phyloP scores from a whole-genome alignment of 2,113 vertebrate genomes.

The Onychostoma macrolepis region DNA sequence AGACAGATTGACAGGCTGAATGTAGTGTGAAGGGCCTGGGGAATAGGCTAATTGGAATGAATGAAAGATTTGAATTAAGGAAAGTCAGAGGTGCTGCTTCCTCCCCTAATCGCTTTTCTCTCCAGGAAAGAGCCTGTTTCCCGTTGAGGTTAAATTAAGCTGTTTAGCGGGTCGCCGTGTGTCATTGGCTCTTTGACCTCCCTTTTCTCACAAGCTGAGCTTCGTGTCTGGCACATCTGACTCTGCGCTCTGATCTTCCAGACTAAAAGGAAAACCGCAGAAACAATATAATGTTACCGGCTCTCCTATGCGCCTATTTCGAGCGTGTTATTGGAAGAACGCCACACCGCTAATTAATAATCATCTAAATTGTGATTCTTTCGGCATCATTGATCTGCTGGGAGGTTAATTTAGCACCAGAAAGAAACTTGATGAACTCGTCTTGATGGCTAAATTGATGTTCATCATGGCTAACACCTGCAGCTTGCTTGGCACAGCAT shows the following conservation, averaged over 20 bases:
- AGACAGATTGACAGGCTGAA: conserved; percentile 62
- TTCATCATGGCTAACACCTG: conserved; percentile 30
- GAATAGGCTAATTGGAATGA: conserved; percentile 72
- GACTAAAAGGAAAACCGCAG: conserved; percentile 27
- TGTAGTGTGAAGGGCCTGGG: conserved; percentile 53
- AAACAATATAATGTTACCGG: conserved; percentile 20
- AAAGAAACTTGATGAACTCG: conserved; percentile 38
- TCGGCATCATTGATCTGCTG: conserved; percentile 4
- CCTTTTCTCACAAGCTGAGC: conserved; percentile 34
- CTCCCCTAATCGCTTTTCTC: conserved; percentile 64
- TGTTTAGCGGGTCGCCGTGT: conserved; percentile 63
- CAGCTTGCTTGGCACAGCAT: background rate
- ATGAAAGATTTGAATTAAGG: conserved; percentile 71
- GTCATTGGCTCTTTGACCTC: conserved; percentile 61
- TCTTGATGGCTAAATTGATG: conserved; percentile 28
- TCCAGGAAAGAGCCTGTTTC: conserved; percentile 57
- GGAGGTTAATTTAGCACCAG: conserved; percentile 14
- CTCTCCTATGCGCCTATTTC: background rate
- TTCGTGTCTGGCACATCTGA: conserved; percentile 24
- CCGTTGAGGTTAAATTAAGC: conserved; percentile 64
- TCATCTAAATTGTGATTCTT: conserved; percentile 21
- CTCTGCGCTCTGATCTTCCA: background rate
- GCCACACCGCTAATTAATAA: conserved; percentile 28
- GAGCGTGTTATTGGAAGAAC: conserved; percentile 4
- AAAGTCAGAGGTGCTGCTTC: conserved; percentile 66